Evolutionary conservation across 2,888 invertebrate species (phyloP), one percentile per base, ranked within the genome.

Genomic region (Protonemura montana): DNA sequence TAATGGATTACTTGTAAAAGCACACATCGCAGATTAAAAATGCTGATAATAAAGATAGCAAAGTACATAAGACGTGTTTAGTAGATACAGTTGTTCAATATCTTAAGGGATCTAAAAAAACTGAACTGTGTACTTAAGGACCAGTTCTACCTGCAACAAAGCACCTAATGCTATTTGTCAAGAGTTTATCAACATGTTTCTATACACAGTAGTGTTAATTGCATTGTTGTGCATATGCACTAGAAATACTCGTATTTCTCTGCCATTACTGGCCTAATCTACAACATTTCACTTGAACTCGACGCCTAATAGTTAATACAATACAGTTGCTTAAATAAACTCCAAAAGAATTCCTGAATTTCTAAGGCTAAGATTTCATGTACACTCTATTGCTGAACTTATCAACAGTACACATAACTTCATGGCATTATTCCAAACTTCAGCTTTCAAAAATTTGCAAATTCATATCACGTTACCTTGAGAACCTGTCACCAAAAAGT

Each of bases 151-250:
- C 28, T 78, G 78, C 26, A n/a, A 78, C 27, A 78, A 78, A 6
- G 59, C 13, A 21, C 59, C 21, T 59, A 59, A 78, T 26, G 5
- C 78, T 78, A 78, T 6, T 2, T 2, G 26, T 25, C n/a, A 10
- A 27, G n/a, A n/a, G 10, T 10, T 78, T 2, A 25, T 26, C 28
- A 78, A 27, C 78, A 27, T n/a, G 10, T 78, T 78, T 78, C 28
- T 78, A 27, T 21, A 81, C 81, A 81, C n/a, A 21, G 21, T 21
- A 16, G 59, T 59, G 59, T 59, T 28, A 81, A 81, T 81, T 81
- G 81, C 81, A 81, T 81, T 81, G 81, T 81, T 81, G 81, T 81
- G 81, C 81, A 81, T 30, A 81, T 81, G 81, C 81, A 30, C 81
- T 81, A 81, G 81, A 29, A 81, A 81, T 81, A 81, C 27, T 26